Conservation (phyloP, 1,140 invertebrate species). For the Subanguina moxae region DNA sequence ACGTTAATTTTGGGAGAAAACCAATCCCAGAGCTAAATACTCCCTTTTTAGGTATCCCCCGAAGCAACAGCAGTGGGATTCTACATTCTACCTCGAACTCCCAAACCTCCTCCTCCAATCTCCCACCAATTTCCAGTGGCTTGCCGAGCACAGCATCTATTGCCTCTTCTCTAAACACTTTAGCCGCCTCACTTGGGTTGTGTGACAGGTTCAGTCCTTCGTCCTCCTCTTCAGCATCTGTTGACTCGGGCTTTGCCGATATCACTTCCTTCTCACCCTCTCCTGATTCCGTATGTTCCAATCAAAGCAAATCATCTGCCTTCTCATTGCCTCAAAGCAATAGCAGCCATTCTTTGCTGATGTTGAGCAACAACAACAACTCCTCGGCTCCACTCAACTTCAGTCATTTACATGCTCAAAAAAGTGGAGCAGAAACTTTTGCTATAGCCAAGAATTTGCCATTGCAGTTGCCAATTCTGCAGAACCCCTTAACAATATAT, state of each 20-base stretch:
- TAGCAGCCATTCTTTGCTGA: neutral
- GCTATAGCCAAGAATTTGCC: neutral
- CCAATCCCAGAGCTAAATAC: too few species aligned
- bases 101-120: neutral
- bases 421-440: neutral
- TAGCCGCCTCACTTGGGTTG: neutral
- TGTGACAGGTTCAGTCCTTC: conserved; percentile 1
- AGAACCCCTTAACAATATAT: neutral
- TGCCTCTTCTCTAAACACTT: neutral
- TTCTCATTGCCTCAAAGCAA: neutral
- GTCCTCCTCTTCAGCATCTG: neutral
- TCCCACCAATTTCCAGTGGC: neutral
- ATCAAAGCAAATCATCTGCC: neutral
- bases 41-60: neutral
- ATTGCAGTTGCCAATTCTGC: neutral
- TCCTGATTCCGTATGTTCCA: conserved; percentile 3
- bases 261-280: conserved; percentile 3
- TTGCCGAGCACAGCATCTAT: conserved; percentile 3
- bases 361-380: neutral
- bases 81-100: neutral
- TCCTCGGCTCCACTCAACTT: neutral
- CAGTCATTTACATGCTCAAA: neutral
- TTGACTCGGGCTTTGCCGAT: conserved; percentile 9
- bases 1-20: too few species aligned
- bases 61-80: neutral